Base-by-base conservation (phyloP, 2,113 vertebrate genomes). In the Vanacampus margaritifer region DNA sequence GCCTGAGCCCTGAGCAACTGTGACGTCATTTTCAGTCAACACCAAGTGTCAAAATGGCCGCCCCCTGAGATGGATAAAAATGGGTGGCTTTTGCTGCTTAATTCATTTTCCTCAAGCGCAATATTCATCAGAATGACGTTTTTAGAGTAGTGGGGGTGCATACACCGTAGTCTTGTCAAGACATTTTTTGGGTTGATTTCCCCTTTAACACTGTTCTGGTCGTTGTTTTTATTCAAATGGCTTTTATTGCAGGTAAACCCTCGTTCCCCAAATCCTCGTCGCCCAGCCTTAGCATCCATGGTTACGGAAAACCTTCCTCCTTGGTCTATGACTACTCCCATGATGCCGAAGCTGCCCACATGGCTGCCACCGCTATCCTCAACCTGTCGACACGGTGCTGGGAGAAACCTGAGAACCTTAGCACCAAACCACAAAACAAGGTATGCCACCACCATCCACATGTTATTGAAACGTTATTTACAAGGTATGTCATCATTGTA, bases 351-450 rank as follows among this genome's bases (percentile, higher is more conserved):
- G 97, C 96, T 0, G 97, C 97, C 0, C 97, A 98, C 91, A 99
- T 99, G 96, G 97, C 96, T 0, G 97, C 97, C 83, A 98, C 97
- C 0, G 96, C 97, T 88, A 99, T 99, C 89, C 91, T 99, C 76
- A 98, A 98, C 89, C 94, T 99, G 82, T 99, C 97, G 69, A 99
- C 97, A 0, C 94, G 97, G 75, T 99, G 97, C 89, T 99, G 97
- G 97, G 97, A 98, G 78, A 96, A 93, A 89, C 97, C 97, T 0
- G 96, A 98, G 85, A 98, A 98, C 86, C 96, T 99, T 80, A 96
- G 96, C 91, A 98, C 93, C 57, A 97, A 94, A 84, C 91, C 93
- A 3, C 94, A 93, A 56, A 93, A 37, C 86, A 97, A 98, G 94
- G 96, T 98, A 56, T 53, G n/a, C 28, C 2, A 59, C 17, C 3